Base-by-base conservation (phyloP, 2,888 invertebrate genomes). In the Euplexia lucipara region DNA sequence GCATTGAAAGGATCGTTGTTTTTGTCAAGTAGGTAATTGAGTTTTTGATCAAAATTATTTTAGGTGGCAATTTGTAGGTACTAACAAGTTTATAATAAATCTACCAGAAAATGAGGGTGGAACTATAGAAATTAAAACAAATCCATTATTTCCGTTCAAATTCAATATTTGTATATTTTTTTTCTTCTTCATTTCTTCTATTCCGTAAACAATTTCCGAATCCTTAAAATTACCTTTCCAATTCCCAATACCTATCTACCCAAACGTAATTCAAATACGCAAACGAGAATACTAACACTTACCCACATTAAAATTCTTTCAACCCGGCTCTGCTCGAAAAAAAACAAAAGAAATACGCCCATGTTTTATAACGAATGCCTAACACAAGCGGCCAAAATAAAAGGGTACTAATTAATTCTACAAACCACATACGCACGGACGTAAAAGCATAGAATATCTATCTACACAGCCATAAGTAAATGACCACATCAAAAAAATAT, bases 371-470 rank as follows among this genome's bases (percentile, higher is more conserved):
- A 88, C 84, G 86, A 83, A 81, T 80, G 75, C 84, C 83, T 86
- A 87, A 87, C 87, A 78, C 85, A 80, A 71, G 78, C 59, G 76
- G 73, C 63, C 78, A 83, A 88, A 90, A 90, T 89, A 86, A 89
- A 89, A 90, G 87, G 86, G 74, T 84, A 83, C 86, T 90, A 91
- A 92, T 92, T 91, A 91, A 91, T 91, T 90, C 89, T 81, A 79
- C 88, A 89, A 91, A 90, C 88, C 90, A 81, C 87, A 86, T 30
- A 84, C 82, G 79, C 79, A 79, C 78, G 74, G 69, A 67, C 79
- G 72, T 70, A 57, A 41, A 48, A 30, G 20, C 12, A 54, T 14
- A 30, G 0, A 44, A n/a, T 1, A 14, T 16, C 48, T 16, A 32
- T 3, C 22, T 14, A 6, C 32, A 3, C 18, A 52, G 42, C 20